Conservation (phyloP, 2,113 vertebrate species). For the Lampris megalopsis region DNA sequence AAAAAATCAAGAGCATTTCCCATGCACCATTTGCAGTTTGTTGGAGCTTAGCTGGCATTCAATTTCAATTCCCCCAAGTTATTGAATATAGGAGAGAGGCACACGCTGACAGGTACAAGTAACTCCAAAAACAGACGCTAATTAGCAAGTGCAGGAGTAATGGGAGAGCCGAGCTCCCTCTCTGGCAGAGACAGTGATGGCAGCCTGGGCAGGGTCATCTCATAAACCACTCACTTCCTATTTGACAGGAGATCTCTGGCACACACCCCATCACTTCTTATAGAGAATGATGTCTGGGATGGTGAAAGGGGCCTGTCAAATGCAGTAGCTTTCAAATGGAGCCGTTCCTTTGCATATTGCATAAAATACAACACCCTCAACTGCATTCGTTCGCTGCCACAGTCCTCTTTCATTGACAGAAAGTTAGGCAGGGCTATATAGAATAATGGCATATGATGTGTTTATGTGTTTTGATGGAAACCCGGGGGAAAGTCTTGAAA, state of each 20-base stretch:
- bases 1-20: constrained; percentile 59
- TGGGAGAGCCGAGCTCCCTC: constrained; percentile 55
- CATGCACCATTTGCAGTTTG: constrained; percentile 77
- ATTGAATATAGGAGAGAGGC: constrained; percentile 70
- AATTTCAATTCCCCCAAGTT: constrained; percentile 79
- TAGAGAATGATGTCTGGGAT: constrained; percentile 62
- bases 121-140: constrained; percentile 78
- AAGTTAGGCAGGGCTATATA: constrained; percentile 32
- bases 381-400: constrained; percentile 36
- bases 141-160: constrained; percentile 77
- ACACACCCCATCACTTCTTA: constrained; percentile 57
- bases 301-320: constrained; percentile 70
- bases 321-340: constrained; percentile 61
- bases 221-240: constrained; percentile 78
- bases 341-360: constrained; percentile 58
- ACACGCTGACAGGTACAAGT: constrained; percentile 79
- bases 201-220: constrained; percentile 69
- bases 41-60: constrained; percentile 75
- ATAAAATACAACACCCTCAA: constrained; percentile 38
- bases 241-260: constrained; percentile 73
- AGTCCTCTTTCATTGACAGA: constrained; percentile 36
- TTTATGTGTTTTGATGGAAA: constrained; percentile 74
- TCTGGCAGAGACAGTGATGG: constrained; percentile 62
- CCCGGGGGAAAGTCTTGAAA: constrained; percentile 65
- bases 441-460: constrained; percentile 71